Evolutionary conservation across 2,113 vertebrate genomes (phyloP), one percentile per base, ranked within the genome.

Genomic region (Speoplatyrhinus poulsoni): DNA sequence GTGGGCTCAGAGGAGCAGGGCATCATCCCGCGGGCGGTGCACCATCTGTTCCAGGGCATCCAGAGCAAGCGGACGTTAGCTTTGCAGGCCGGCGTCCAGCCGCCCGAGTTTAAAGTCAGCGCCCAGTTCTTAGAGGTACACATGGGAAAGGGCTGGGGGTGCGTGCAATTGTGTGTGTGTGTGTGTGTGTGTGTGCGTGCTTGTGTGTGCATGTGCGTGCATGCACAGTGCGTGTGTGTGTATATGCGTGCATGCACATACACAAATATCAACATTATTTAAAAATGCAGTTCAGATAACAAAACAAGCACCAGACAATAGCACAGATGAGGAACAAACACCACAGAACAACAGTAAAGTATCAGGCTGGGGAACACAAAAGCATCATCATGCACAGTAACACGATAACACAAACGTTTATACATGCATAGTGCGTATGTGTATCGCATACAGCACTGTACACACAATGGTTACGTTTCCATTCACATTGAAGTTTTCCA

Each of bases 101-200:
- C 92, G 0, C 96, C 97, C 0, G 95, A 97, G 77, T 98, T 99
- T 85, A 99, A 98, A 98, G 96, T 99, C 94, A 98, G 94, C 73
- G 96, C 97, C 32, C 97, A 99, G 85, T 99, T 99, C 87, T 91
- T 99, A 53, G 97, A 99, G 96, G 97, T 98, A 81, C 15, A 85
- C 4, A 13, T 3, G 8, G 49, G 49, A 50, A 13, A 50, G 49
- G 13, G 49, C 91, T 98, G 53, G 97, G 98, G 96, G 97, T 98
- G 81, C 16, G 86, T 4, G 12, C 26, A 26, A 26, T 26, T 26
- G 26, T 26, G 26, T 26, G 26, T 26, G 26, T 26, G 26, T 26
- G 26, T 26, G 26, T 26, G 26, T 26, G 26, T 26, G 26, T 3
- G 1, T 32, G 13, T 32, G 3, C n/a, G 62, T 11, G 9, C 15